Evolutionary conservation across 2,797 vertebrate species (phyloP), one percentile per base, ranked within the genome.

Genomic region (Onychomys leucogaster): DNA sequence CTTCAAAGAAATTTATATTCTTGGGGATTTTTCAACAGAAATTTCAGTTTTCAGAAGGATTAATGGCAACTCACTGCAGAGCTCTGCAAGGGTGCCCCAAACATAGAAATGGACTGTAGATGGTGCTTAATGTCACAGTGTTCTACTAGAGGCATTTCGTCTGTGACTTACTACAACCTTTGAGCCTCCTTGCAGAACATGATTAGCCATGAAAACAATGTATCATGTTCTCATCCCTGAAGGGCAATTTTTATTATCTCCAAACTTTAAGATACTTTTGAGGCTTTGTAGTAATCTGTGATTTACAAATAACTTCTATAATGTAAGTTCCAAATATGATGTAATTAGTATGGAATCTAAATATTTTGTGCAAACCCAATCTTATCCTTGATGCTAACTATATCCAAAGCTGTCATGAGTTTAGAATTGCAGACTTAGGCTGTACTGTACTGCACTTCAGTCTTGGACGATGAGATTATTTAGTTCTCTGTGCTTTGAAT

Each of bases 1-100:
- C 95, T 97, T 96, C 86, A 92, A 95, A 93, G 11, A 97, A 96
- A 97, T 94, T 92, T 96, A 97, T 97, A 89, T 96, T 97, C 73
- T 76, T 94, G 76, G 46, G 63, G 77, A 96, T 91, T 86, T 92
- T 97, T 90, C 46, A 85, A 85, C 90, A 91, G 63, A 96, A 91
- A 92, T 87, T 5, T 59, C 49, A 94, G 59, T 96, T 88, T 96
- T 34, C 63, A 89, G 88, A 92, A 94, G 63, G 78, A 97, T 95
- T 89, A 90, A 91, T 77, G 65, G 49, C 65, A 49, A 96, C 78
- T 96, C 0, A 92, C 86, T 89, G 88, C n/a, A 88, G 46, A 88
- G 52, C 65, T 95, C 94, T 96, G 2, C 14, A 78, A 94, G 69
- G 97, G 83, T 89, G 83, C 82, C 41, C 37, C 43, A 65, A 94